phyloP scores from a whole-genome alignment of 1,140 invertebrate species.

The Ceratitis capitata region DNA sequence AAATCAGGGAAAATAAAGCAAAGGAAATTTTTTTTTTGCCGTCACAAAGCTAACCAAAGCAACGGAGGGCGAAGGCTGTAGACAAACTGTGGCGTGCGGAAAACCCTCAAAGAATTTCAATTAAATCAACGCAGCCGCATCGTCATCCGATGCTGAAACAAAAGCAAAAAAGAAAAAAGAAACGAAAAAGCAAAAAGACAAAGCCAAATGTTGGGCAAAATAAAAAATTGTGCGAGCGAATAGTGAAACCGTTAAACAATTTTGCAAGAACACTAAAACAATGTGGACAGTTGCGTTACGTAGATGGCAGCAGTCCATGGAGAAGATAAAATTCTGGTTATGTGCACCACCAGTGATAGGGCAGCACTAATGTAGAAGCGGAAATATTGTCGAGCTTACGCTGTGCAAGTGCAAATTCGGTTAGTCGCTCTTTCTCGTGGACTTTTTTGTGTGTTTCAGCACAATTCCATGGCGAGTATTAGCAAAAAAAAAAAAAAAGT shows the following conservation, averaged over 20 bases:
- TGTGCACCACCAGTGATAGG: neutral
- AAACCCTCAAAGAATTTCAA: conserved; percentile 31
- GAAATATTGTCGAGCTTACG: neutral
- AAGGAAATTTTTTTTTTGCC: neutral
- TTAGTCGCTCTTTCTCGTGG: neutral
- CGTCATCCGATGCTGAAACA: neutral
- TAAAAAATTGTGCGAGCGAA: too few species aligned
- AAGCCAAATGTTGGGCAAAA: neutral
- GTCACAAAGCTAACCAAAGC: neutral
- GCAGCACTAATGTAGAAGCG: neutral
- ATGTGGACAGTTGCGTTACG: neutral
- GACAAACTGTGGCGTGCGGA: neutral
- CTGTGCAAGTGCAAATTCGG: neutral
- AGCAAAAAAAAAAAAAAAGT: neutral
- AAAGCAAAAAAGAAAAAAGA: neutral
- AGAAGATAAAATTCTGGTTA: neutral
- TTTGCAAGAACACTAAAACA: neutral
- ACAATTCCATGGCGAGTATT: neutral
- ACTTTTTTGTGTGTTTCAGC: neutral
- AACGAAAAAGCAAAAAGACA: neutral
- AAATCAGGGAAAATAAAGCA: neutral
- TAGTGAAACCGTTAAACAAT: neutral
- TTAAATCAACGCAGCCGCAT: conserved; percentile 20
- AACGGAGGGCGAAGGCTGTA: neutral
- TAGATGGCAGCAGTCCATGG: neutral